Evolutionary conservation across 2,113 vertebrate species (phyloP).

Genomic region (Caloenas nicobarica): DNA sequence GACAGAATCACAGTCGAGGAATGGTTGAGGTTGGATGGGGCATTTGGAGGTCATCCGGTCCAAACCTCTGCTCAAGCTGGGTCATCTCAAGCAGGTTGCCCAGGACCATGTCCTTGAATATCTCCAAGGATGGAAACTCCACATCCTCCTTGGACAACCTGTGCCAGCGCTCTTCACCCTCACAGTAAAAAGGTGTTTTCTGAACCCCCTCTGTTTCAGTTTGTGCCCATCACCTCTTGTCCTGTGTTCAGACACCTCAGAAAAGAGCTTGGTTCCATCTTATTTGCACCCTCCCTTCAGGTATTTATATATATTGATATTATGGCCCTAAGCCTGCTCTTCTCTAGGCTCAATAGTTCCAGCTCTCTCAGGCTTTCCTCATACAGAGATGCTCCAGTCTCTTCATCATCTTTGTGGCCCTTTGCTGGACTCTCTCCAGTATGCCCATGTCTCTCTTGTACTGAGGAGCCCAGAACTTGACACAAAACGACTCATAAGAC

Average conservation of each 20-base stretch:
- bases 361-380: background rate
- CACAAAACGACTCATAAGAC: background rate
- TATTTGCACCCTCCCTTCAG: background rate
- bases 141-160: background rate
- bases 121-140: background rate
- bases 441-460: background rate
- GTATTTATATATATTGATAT: background rate
- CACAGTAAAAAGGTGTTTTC: background rate
- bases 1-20: background rate
- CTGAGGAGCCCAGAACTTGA: background rate
- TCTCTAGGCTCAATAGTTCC: background rate
- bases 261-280: background rate
- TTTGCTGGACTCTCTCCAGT: background rate
- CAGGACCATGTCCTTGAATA: background rate
- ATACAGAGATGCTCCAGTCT: background rate
- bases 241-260: background rate
- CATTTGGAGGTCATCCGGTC: background rate
- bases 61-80: background rate
- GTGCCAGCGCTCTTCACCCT: background rate
- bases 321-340: background rate
- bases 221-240: background rate
- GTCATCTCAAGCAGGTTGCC: background rate
- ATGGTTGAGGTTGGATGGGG: background rate
- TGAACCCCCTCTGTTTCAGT: background rate
- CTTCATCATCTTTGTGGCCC: background rate